Evolutionary conservation across 2,888 invertebrate species (phyloP), one percentile per base, ranked within the genome.

Genomic region (Lepeophtheirus nordmannii): DNA sequence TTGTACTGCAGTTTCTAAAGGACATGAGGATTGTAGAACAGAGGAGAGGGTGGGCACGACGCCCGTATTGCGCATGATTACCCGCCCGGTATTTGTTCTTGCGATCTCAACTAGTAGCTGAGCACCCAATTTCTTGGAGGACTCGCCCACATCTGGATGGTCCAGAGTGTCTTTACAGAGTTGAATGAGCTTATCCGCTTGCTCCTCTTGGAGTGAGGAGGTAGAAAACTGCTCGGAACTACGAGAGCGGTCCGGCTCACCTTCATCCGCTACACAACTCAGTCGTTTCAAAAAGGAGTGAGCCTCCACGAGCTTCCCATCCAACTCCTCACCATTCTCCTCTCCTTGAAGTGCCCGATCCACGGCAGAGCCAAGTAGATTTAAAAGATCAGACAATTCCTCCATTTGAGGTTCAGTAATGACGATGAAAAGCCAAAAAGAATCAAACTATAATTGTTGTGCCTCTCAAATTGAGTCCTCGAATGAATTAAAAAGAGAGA

Each of bases 1-100:
- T 30, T 63, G 53, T 10, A 63, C 17, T 10, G 60, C 60, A 30
- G 60, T 23, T 37, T 60, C 14, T 17, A 60, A 10, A 23, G 60
- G 38, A 38, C 14, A 22, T 10, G 8, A 1, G 20, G 22, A 22
- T 60, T 60, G 5, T 8, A 30, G 30, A 7, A 20, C 20, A 22
- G 22, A 1, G 58, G 14, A 58, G 58, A 60, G 60, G 10, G 60
- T 23, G 22, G 37, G 30, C 8, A 38, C 39, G 22, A 60, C 22
- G 20, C 39, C 60, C 2, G 30, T 60, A 10, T 7, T 17, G 1
- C 60, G 38, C 11, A 60, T 10, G 10, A 17, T 38, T 37, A 10
- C 3, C 2, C 53, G 22, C 7, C 60, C 60, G 22, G 17, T 38
- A 17, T 20, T 17, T 37, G 60, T 60, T 10, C 60, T 20, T 10